Evolutionary conservation across 2,888 invertebrate species (phyloP).

Genomic region (Chrysolina haemoptera): DNA sequence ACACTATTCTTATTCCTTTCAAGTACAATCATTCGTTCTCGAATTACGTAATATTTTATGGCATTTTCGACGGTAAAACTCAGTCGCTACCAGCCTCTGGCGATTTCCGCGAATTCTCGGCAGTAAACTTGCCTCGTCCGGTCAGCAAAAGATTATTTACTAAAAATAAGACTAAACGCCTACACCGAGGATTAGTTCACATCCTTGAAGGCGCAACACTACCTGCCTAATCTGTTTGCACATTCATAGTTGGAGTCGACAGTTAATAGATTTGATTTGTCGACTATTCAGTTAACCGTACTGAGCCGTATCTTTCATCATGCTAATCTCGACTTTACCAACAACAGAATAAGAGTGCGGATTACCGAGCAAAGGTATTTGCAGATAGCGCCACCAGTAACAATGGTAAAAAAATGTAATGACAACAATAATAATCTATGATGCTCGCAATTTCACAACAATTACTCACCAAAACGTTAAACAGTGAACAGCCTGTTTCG

Average conservation of each 20-base stretch:
- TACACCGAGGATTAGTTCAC: conserved; percentile 1
- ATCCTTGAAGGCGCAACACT: neutral
- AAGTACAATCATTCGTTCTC: neutral
- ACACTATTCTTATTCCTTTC: neutral
- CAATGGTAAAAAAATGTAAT: too few relatives aligned
- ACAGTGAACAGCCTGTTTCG: too few relatives aligned
- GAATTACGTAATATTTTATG: neutral
- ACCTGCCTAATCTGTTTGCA: neutral
- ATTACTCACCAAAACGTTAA: too few relatives aligned
- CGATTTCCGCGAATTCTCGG: neutral
- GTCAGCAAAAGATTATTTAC: conserved; percentile 4
- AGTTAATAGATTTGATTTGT: neutral
- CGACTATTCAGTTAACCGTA: neutral
- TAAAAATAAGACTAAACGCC: neutral
- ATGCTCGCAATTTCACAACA: too few relatives aligned
- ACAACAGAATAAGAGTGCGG: neutral
- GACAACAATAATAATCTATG: too few relatives aligned
- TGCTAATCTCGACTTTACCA: neutral
- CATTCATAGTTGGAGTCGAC: neutral
- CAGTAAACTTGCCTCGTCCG: neutral
- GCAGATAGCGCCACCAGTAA: neutral
- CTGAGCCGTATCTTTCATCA: neutral
- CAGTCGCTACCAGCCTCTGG: neutral
- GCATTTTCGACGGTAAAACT: neutral
- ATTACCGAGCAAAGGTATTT: neutral